These are phyloP conservation scores for Drosophila littoralis DNA, from an alignment of 1,140 invertebrate genomes.

Conservation along the genomic window DNA sequence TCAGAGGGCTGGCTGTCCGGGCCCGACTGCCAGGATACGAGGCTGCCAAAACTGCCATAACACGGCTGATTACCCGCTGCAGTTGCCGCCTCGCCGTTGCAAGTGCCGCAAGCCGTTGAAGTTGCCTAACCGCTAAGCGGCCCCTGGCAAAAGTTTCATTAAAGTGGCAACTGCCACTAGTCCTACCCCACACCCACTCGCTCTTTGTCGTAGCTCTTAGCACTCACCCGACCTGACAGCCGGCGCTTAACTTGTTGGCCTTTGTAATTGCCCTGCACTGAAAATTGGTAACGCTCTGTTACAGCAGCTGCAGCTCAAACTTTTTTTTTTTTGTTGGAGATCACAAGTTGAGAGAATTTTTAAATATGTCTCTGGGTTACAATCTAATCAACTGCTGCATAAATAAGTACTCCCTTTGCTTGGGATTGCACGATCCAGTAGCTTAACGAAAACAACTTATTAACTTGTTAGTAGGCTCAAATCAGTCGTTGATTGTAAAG, in stretches of 20 bases:
- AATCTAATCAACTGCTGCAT: slow-evolving; percentile 11
- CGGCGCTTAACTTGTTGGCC: slow-evolving; percentile 49
- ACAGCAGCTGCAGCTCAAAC: slow-evolving; percentile 2
- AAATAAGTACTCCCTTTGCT: neutral
- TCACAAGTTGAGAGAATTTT: slow-evolving; percentile 17
- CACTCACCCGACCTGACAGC: slow-evolving; percentile 40
- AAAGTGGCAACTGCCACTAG: slow-evolving; percentile 32
- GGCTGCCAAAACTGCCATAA: slow-evolving; percentile 52
- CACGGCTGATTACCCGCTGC: slow-evolving; percentile 49
- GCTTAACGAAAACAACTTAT: neutral
- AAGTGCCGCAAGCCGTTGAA: slow-evolving; percentile 40
- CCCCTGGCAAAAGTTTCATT: slow-evolving; percentile 51
- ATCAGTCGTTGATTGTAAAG: too few species aligned
- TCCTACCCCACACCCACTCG: neutral
- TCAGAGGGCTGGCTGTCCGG: neutral
- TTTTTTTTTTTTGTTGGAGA: neutral
- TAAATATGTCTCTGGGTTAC: slow-evolving; percentile 8
- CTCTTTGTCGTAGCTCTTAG: neutral
- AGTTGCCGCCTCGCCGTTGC: slow-evolving; percentile 14
- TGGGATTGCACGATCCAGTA: neutral
- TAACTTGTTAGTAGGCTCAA: too few species aligned
- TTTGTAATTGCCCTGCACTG: slow-evolving; percentile 41
- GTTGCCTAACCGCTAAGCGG: slow-evolving; percentile 52
- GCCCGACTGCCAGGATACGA: slow-evolving; percentile 14
- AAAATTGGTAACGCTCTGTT: slow-evolving; percentile 35